A percentile compares a stretch with the other conserved stretches of the same genome.
phyloP scores from a whole-genome alignment of 1,140 invertebrate species.

The Bombus confusus region DNA sequence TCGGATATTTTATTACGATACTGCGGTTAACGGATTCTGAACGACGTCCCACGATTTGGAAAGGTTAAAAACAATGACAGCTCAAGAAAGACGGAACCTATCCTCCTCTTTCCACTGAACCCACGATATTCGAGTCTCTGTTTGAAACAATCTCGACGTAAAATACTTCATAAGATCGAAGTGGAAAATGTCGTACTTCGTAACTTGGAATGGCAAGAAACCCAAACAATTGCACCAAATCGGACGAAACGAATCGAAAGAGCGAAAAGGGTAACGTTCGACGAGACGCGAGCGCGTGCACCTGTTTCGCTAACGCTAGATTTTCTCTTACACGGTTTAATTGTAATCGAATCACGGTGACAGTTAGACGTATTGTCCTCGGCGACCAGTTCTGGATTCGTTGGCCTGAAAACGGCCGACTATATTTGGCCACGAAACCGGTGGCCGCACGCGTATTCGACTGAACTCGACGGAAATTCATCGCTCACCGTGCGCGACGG shows the following conservation, averaged over 20 bases:
- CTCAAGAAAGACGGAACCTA: too few relatives aligned
- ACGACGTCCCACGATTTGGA: too few relatives aligned
- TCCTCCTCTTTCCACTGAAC: not conserved
- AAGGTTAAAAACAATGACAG: too few relatives aligned
- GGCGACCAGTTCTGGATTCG: conserved; percentile 53
- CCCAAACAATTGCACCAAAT: not conserved
- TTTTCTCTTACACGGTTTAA: conserved; percentile 47
- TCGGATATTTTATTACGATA: not conserved
- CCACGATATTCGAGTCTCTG: not conserved
- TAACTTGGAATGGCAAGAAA: not conserved
- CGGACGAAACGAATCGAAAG: not conserved
- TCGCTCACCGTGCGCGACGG: conserved; percentile 38
- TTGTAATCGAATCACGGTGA: conserved; percentile 40
- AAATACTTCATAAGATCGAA: not conserved
- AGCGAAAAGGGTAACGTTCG: not conserved
- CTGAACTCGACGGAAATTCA: conserved; percentile 42
- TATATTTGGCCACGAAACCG: conserved; percentile 46
- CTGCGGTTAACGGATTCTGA: too few relatives aligned
- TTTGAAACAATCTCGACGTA: not conserved
- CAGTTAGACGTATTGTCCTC: conserved; percentile 51
- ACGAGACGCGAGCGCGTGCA: not conserved
- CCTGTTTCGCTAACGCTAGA: conserved; percentile 5
- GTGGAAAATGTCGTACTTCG: not conserved
- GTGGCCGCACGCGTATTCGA: conserved; percentile 20
- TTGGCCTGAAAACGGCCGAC: conserved; percentile 27